phyloP scores from a whole-genome alignment of 2,797 vertebrate species.

The Epinephelus awoara region DNA sequence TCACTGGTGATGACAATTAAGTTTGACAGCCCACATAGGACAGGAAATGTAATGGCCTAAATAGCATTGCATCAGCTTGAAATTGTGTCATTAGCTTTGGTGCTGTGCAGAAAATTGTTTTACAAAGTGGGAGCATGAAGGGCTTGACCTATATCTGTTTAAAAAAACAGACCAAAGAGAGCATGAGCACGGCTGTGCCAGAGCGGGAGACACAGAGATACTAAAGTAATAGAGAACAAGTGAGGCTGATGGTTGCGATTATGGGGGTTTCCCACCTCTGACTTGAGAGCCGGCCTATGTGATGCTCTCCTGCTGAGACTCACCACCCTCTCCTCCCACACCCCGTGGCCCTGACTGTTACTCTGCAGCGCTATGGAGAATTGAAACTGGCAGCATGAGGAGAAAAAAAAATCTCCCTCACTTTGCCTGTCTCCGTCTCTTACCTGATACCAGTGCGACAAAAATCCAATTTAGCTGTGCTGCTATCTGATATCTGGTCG shows the following conservation, averaged over 20 bases:
- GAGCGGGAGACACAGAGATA: neutral
- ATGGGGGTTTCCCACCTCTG: slow-evolving; percentile 31
- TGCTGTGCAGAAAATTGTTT: slow-evolving; percentile 19
- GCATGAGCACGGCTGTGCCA: neutral
- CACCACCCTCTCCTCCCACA: slow-evolving; percentile 14
- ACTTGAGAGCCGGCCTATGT: slow-evolving; percentile 13
- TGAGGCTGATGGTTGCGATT: slow-evolving; percentile 4
- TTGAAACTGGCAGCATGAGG: slow-evolving; percentile 61
- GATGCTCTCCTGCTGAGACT: slow-evolving; percentile 51
- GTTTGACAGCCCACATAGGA: slow-evolving; percentile 33
- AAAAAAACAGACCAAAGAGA: neutral
- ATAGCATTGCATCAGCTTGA: slow-evolving; percentile 36
- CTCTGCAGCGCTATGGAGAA: slow-evolving; percentile 33
- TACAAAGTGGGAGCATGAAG: slow-evolving; percentile 13
- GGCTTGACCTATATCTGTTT: slow-evolving; percentile 25
- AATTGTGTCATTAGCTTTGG: slow-evolving; percentile 55
- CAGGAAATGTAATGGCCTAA: slow-evolving; percentile 22
- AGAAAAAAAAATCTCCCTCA: slow-evolving; percentile 31
- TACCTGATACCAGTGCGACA: slow-evolving; percentile 14
- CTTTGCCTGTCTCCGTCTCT: neutral
- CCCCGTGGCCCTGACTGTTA: slow-evolving; percentile 13
- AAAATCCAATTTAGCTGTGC: neutral
- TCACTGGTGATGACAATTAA: slow-evolving; percentile 32
- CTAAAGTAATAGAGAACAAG: neutral
- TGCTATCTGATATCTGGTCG: neutral